Conservation (phyloP, 1,140 invertebrate genomes). For the Glomeris maerens region DNA sequence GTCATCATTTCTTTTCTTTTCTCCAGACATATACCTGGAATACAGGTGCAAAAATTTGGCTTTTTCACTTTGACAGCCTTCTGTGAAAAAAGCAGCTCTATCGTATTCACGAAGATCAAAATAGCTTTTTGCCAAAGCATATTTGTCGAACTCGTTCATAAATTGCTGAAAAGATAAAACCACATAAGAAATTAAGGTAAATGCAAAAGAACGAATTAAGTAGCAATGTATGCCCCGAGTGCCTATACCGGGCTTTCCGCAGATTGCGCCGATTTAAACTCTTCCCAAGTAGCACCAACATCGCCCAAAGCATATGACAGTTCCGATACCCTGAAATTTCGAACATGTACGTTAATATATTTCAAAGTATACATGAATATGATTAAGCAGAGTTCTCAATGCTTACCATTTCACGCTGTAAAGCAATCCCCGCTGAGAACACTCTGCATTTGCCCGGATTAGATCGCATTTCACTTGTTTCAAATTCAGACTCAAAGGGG, state of each 20-base stretch:
- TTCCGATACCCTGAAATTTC: constrained; percentile 51
- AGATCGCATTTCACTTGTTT: constrained; percentile 44
- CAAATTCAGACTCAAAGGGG: constrained; percentile 24
- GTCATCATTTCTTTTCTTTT: constrained; percentile 75
- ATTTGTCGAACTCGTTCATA: constrained; percentile 46
- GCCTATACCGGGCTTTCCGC: not conserved
- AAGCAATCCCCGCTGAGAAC: constrained; percentile 49
- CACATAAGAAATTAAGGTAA: constrained; percentile 28
- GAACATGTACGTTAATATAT: constrained; percentile 9
- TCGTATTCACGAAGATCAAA: constrained; percentile 88
- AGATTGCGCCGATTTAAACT: not conserved
- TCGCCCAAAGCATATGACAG: constrained; percentile 58
- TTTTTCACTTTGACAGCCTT: constrained; percentile 49
- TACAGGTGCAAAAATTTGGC: constrained; percentile 67
- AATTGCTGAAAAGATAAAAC: constrained; percentile 25
- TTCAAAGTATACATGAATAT: constrained; percentile 1
- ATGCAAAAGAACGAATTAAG: constrained; percentile 33
- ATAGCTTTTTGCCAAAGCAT: constrained; percentile 69
- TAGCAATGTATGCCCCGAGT: not conserved
- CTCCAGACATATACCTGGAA: constrained; percentile 68
- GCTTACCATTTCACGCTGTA: constrained; percentile 60
- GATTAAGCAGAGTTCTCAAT: not conserved
- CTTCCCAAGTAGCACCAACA: constrained; percentile 27
- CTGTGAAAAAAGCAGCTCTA: constrained; percentile 67
- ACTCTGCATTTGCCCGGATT: constrained; percentile 47